Conservation (phyloP, 1,140 invertebrate genomes). For the Planococcus citri region DNA sequence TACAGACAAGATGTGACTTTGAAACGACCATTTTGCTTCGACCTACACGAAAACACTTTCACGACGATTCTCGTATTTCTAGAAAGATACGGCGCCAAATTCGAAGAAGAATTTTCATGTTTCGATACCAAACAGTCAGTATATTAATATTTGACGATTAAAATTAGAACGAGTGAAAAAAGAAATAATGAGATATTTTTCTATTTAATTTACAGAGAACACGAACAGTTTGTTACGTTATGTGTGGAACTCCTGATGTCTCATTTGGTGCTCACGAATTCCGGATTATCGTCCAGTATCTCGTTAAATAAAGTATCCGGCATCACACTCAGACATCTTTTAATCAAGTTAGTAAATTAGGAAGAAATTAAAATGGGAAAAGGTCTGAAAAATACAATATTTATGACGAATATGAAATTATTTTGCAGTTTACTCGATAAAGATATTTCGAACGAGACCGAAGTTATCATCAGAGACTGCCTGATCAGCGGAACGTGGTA, state of each 20-base stretch:
- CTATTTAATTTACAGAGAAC: conserved; percentile 23
- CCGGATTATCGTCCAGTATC: conserved; percentile 1
- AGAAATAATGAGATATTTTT: not conserved
- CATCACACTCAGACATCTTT: not conserved
- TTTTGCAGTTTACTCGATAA: conserved; percentile 45
- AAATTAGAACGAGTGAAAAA: too few species aligned
- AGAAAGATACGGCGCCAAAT: conserved; percentile 43
- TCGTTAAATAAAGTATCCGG: not conserved
- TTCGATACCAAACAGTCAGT: not conserved
- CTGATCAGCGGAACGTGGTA: conserved; percentile 45
- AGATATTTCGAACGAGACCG: conserved; percentile 40
- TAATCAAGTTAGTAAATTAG: not conserved
- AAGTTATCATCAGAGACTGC: conserved; percentile 43
- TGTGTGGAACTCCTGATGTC: conserved; percentile 45
- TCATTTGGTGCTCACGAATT: conserved; percentile 44
- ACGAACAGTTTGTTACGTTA: conserved; percentile 45
- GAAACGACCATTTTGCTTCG: conserved; percentile 49
- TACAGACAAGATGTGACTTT: conserved; percentile 40
- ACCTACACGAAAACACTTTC: conserved; percentile 49
- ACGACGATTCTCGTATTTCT: conserved; percentile 42
- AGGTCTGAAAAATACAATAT: not conserved
- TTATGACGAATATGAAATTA: not conserved
- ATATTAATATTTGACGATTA: not conserved
- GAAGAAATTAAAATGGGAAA: not conserved
- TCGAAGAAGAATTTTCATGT: conserved; percentile 32